phyloP scores from a whole-genome alignment of 2,113 vertebrate species.

The Oreochromis aureus region DNA sequence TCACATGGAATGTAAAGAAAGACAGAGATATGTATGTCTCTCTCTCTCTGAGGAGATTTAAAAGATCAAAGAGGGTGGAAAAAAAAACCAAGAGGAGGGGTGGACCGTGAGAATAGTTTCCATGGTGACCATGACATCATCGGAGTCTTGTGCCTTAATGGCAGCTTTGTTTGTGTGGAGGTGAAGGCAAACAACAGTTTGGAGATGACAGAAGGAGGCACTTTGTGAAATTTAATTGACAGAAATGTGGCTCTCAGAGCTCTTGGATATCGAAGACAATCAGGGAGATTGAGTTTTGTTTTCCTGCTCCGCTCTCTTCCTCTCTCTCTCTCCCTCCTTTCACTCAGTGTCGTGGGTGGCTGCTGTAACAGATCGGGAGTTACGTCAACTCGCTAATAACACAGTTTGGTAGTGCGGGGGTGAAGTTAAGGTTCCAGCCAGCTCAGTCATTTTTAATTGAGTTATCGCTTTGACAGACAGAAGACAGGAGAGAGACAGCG shows the following conservation, averaged over 20 bases:
- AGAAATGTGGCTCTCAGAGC: neutral
- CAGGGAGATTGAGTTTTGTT: neutral
- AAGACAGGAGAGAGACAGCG: neutral
- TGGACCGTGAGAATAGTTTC: constrained; percentile 61
- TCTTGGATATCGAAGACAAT: neutral
- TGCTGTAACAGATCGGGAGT: constrained; percentile 13
- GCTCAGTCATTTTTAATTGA: constrained; percentile 23
- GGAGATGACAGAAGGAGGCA: constrained; percentile 1
- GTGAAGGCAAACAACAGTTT: constrained; percentile 25
- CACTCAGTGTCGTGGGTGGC: constrained; percentile 1
- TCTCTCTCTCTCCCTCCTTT: neutral
- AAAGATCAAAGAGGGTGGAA: constrained; percentile 45
- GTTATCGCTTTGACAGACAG: neutral
- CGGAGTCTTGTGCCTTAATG: constrained; percentile 30
- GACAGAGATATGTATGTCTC: constrained; percentile 38
- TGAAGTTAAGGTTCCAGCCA: constrained; percentile 22
- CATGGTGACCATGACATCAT: constrained; percentile 66
- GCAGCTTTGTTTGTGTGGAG: constrained; percentile 49
- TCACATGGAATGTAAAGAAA: neutral
- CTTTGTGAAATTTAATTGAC: constrained; percentile 25
- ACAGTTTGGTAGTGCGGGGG: constrained; percentile 1
- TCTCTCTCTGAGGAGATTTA: constrained; percentile 37
- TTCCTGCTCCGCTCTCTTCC: neutral
- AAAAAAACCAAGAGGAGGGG: neutral
- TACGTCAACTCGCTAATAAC: constrained; percentile 28